These are phyloP conservation scores for Mallotus villosus DNA, from an alignment of 2,797 vertebrate species.

Conservation along the genomic window DNA sequence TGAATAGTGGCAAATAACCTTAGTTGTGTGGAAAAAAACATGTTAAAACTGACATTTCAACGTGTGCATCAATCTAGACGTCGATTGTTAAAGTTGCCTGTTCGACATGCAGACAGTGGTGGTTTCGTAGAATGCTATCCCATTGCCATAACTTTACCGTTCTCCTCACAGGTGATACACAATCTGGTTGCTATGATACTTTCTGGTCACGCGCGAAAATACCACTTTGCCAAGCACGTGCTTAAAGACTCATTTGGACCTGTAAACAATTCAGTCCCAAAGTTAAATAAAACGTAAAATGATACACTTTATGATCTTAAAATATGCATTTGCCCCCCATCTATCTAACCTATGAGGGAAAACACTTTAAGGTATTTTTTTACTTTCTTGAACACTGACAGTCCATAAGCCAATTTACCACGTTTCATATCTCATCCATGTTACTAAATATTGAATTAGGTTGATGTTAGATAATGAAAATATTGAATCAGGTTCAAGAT, in stretches of 20 bases:
- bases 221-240: constrained; percentile 18
- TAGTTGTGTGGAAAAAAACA: too few species aligned
- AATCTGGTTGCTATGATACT: constrained; percentile 37
- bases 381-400: neutral
- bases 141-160: constrained; percentile 1
- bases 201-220: constrained; percentile 17
- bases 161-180: constrained; percentile 18
- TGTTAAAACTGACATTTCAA: too few species aligned
- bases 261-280: neutral
- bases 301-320: neutral
- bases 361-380: too few species aligned
- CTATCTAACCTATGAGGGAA: too few species aligned
- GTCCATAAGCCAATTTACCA: neutral
- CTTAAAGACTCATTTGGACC: neutral
- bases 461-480: neutral
- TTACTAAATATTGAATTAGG: too few species aligned
- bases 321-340: too few species aligned
- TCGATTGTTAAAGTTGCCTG: too few species aligned
- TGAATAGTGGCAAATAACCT: too few species aligned
- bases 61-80: too few species aligned
- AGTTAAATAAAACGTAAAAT: neutral
- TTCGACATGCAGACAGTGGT: neutral
- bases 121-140: neutral
- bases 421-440: too few species aligned
- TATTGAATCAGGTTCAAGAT: neutral